These are phyloP conservation scores for Neogobius melanostomus DNA, from an alignment of 2,113 vertebrate species.

Conservation along the genomic window DNA sequence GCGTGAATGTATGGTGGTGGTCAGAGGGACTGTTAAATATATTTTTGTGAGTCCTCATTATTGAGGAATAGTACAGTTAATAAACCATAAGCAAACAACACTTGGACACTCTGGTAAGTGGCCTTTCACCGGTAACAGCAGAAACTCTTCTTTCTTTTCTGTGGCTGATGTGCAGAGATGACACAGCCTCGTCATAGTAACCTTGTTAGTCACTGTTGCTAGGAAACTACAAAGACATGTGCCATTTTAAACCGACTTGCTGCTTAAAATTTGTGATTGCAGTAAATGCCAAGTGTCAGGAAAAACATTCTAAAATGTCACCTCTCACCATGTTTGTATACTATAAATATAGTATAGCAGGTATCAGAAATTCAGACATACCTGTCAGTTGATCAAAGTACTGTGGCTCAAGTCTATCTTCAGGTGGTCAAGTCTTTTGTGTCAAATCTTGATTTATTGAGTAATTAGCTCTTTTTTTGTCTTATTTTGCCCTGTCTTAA, in stretches of 20 bases:
- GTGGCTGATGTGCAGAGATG: slow-evolving; percentile 20
- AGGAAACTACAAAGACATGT: slow-evolving; percentile 39
- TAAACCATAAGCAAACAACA: neutral
- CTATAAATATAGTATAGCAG: neutral
- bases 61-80: neutral
- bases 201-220: slow-evolving; percentile 41
- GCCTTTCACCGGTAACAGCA: neutral
- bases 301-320: slow-evolving; percentile 1
- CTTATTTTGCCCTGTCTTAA: no score
- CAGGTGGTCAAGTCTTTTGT: neutral
- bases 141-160: neutral
- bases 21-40: no score
- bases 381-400: neutral
- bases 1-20: no score
- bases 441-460: no score
- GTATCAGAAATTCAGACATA: neutral
- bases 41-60: no score
- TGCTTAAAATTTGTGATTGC: neutral
- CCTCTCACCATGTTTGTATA: neutral
- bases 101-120: neutral
- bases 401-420: neutral
- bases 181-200: slow-evolving; percentile 18
- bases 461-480: no score
- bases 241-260: neutral
- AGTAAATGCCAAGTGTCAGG: neutral